Percentiles rank a stretch among this genome's conserved stretches.
phyloP scores from a whole-genome alignment of 2,797 vertebrate genomes.

The Mycteria americana region DNA sequence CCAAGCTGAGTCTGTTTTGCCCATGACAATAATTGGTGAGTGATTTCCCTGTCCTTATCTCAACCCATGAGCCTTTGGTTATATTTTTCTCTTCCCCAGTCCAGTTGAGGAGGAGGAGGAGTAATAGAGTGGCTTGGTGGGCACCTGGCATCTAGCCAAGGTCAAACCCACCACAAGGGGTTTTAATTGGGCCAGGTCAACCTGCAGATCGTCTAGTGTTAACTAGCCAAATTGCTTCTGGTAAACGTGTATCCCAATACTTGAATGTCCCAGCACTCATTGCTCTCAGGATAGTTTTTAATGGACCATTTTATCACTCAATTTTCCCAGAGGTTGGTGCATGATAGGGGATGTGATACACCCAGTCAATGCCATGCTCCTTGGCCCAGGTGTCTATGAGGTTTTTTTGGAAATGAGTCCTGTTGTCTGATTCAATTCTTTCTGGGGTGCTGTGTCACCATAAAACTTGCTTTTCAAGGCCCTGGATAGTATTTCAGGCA shows the following conservation, averaged over 20 bases:
- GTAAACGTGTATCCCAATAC: not conserved
- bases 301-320: not conserved
- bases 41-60: not conserved
- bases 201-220: not conserved
- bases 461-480: not conserved
- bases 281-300: not conserved
- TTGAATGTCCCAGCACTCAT: not conserved
- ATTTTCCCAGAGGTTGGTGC: not conserved
- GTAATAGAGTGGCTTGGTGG: no score
- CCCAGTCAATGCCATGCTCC: not conserved
- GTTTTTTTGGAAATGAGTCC: not conserved
- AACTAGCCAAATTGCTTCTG: not conserved
- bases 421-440: not conserved
- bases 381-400: not conserved
- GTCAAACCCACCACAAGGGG: no score
- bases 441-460: not conserved
- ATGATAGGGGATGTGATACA: not conserved
- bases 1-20: not conserved
- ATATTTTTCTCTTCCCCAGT: no score
- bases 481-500: not conserved
- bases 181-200: not conserved
- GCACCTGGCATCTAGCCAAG: no score
- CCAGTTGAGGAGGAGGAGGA: no score
- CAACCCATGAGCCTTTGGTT: not conserved
- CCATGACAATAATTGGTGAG: not conserved